Percentiles rank a stretch among this genome's conserved stretches.
phyloP scores from a whole-genome alignment of 2,888 invertebrate genomes.

The Synanthedon myopaeformis region DNA sequence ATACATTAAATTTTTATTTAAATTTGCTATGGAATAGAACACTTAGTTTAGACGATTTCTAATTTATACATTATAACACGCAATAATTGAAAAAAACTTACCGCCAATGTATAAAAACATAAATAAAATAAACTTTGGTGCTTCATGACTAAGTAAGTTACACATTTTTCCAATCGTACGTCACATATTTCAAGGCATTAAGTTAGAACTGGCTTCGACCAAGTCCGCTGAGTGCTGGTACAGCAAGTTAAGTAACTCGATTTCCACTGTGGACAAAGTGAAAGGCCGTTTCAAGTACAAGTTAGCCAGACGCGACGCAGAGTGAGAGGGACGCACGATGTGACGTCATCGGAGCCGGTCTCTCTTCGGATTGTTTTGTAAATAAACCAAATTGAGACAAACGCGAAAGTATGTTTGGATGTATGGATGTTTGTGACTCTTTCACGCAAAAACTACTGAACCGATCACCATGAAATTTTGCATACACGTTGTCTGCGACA shows the following conservation, averaged over 20 bases:
- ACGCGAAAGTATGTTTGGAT: not conserved
- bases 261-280: conserved; percentile 25
- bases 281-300: conserved; percentile 39
- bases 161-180: conserved; percentile 20
- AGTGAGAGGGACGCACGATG: conserved; percentile 19
- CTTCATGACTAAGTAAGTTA: conserved; percentile 33
- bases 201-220: too few relatives aligned
- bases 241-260: not conserved
- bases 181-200: too few relatives aligned
- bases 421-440: too few relatives aligned
- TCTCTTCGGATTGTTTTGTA: not conserved
- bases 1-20: too few relatives aligned
- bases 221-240: not conserved
- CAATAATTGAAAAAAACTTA: conserved; percentile 15
- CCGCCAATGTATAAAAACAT: conserved; percentile 29
- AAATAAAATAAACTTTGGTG: conserved; percentile 50
- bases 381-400: not conserved
- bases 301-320: conserved; percentile 28
- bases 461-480: too few relatives aligned
- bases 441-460: too few relatives aligned
- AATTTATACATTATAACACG: not conserved
- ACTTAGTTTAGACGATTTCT: too few relatives aligned
- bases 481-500: too few relatives aligned
- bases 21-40: too few relatives aligned
- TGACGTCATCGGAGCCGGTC: conserved; percentile 13